Evolutionary conservation across 2,888 invertebrate species (phyloP), one percentile per base, ranked within the genome.

Genomic region (Drosophila picticornis): DNA sequence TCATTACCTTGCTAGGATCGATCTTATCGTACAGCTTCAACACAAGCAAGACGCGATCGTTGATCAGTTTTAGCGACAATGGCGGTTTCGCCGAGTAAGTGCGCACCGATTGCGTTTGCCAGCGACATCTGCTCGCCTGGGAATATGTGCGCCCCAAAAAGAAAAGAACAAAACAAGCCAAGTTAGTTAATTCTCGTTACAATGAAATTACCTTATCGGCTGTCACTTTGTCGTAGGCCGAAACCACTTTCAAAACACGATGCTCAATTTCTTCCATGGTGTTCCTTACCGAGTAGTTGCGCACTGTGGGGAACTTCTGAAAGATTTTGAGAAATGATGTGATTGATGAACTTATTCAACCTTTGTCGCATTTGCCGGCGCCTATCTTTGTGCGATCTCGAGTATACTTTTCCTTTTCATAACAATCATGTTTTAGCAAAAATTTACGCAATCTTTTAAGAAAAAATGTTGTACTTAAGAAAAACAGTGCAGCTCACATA

Each of bases 21-120:
- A 99, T 95, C 96, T 99, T 99, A 95, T 99, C 99, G 95, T 98
- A 99, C 88, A 99, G 96, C 94, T 97, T 97, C 91, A 99, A 96
- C 82, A 99, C 98, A 94, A 99, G 96, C 91, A 99, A 94, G 83
- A 99, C 98, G 93, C 99, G 95, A 93, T 97, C 96, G 93, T 95
- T 94, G 94, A 99, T 97, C 91, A 97, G 95, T 91, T 97, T 96
- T 93, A 98, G 94, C 80, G 97, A 95, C 91, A 98, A 94, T 81
- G 97, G 97, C 82, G 96, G 95, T 91, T 96, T 96, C 83, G 94
- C 94, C 94, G 96, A 96, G 95, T 96, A 97, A 94, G 94, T 95
- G 94, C 96, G 96, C 94, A 95, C 94, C 85, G 88, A 88, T 93
- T 95, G 94, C 94, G 94, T 94, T 94, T 94, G 94, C 93, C 94